Evolutionary conservation across 2,888 invertebrate genomes (phyloP).

Genomic region (Scaptomyza parva): DNA sequence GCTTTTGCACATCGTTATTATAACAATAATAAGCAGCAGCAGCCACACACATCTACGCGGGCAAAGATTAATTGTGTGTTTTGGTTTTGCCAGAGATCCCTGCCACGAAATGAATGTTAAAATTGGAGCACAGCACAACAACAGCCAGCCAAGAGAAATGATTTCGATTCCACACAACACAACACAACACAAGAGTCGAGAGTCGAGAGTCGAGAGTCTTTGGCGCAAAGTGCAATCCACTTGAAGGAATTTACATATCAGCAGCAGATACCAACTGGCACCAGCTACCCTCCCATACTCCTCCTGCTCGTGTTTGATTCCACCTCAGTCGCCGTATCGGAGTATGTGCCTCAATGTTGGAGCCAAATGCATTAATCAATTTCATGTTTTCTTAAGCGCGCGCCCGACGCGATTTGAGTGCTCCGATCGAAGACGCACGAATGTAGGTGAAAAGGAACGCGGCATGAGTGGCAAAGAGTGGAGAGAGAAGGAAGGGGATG

Average conservation of each 20-base stretch:
- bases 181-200: conserved; percentile 51
- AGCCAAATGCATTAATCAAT: conserved; percentile 81
- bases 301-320: conserved; percentile 28
- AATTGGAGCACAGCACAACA: conserved; percentile 57
- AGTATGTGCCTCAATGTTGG: conserved; percentile 59
- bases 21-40: conserved; percentile 82
- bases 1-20: conserved; percentile 84
- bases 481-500: not conserved
- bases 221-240: conserved; percentile 80
- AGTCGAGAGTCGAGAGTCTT: conserved; percentile 61
- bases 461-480: not conserved
- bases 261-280: conserved; percentile 70
- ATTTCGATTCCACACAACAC: conserved; percentile 37
- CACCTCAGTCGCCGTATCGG: conserved; percentile 41
- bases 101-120: conserved; percentile 54
- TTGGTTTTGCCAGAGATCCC: conserved; percentile 63
- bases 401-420: conserved; percentile 77
- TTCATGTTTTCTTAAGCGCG: conserved; percentile 81
- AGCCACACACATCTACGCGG: conserved; percentile 26
- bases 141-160: conserved; percentile 46
- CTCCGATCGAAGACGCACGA: conserved; percentile 29
- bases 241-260: conserved; percentile 81
- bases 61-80: conserved; percentile 82
- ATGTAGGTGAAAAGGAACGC: not conserved
- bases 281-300: conserved; percentile 26